These are phyloP conservation scores for Lasioglossum pauxillum DNA, from an alignment of 2,888 invertebrate species.

Conservation along the genomic window DNA sequence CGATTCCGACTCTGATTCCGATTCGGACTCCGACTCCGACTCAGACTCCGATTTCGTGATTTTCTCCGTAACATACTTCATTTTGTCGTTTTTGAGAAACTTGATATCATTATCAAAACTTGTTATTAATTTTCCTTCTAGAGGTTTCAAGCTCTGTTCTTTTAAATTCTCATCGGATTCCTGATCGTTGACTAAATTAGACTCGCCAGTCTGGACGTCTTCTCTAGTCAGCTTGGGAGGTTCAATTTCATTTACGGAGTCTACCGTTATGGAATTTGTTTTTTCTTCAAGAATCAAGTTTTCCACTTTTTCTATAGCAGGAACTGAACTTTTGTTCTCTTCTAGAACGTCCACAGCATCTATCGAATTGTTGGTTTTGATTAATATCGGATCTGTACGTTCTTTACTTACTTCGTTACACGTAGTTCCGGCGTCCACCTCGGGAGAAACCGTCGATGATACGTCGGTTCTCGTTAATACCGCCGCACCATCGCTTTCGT, in stretches of 20 bases:
- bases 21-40: neutral
- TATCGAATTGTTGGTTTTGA: slow-evolving; percentile 50
- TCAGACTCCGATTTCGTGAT: slow-evolving; percentile 36
- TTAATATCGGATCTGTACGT: slow-evolving; percentile 20
- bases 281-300: slow-evolving; percentile 9
- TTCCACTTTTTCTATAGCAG: slow-evolving; percentile 28
- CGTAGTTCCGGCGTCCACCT: slow-evolving; percentile 24
- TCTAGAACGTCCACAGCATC: slow-evolving; percentile 5
- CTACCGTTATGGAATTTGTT: slow-evolving; percentile 16
- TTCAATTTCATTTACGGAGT: slow-evolving; percentile 26
- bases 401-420: slow-evolving; percentile 42
- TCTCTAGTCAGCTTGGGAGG: slow-evolving; percentile 31
- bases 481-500: slow-evolving; percentile 12
- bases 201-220: slow-evolving; percentile 24
- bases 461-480: slow-evolving; percentile 5
- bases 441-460: neutral
- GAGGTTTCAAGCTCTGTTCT: slow-evolving; percentile 30
- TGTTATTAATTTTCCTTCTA: slow-evolving; percentile 47
- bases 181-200: slow-evolving; percentile 44
- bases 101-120: slow-evolving; percentile 50
- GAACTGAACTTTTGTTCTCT: slow-evolving; percentile 13
- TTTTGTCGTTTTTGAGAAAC: slow-evolving; percentile 81
- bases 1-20: neutral
- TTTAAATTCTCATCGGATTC: slow-evolving; percentile 19
- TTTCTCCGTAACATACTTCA: slow-evolving; percentile 59